Percentiles rank a stretch among this genome's conserved stretches.
These are phyloP conservation scores for Cromileptes altivelis DNA, from an alignment of 2,113 vertebrate species.

Conservation along the genomic window DNA sequence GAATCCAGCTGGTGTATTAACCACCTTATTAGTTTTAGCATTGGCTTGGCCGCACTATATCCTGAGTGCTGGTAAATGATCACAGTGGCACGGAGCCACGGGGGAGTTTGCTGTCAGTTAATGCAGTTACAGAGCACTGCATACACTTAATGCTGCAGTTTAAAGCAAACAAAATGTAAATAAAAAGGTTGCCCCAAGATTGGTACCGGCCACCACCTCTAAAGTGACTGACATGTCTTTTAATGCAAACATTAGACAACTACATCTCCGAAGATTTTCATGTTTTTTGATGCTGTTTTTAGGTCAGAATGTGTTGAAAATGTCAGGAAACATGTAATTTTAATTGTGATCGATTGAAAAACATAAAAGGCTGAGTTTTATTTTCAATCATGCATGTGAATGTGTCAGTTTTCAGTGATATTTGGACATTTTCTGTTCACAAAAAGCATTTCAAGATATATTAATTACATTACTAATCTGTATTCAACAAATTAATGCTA, in stretches of 20 bases:
- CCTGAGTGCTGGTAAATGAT: constrained; percentile 64
- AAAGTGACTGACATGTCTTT: constrained; percentile 11
- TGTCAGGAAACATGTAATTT: neutral
- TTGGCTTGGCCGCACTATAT: constrained; percentile 42
- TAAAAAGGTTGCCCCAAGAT: neutral
- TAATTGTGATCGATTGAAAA: neutral
- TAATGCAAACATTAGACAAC: neutral
- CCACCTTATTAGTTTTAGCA: constrained; percentile 55
- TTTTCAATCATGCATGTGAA: neutral
- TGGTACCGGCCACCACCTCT: neutral
- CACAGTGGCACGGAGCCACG: constrained; percentile 31
- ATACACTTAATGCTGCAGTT: neutral
- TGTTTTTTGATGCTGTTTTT: neutral
- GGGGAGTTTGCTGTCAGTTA: constrained; percentile 14
- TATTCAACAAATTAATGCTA: neutral
- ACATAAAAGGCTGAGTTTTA: neutral
- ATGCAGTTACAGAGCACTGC: constrained; percentile 18
- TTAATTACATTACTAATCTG: neutral
- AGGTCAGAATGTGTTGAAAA: neutral
- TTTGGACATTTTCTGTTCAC: neutral
- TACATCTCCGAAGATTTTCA: neutral
- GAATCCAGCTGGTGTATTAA: constrained; percentile 64
- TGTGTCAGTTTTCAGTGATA: neutral
- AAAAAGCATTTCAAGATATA: neutral
- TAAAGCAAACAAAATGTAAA: constrained; percentile 26